A percentile compares a stretch with the other conserved stretches of the same genome.
Evolutionary conservation across 1,140 invertebrate species (phyloP).

Genomic region (Bombus terrestris): DNA sequence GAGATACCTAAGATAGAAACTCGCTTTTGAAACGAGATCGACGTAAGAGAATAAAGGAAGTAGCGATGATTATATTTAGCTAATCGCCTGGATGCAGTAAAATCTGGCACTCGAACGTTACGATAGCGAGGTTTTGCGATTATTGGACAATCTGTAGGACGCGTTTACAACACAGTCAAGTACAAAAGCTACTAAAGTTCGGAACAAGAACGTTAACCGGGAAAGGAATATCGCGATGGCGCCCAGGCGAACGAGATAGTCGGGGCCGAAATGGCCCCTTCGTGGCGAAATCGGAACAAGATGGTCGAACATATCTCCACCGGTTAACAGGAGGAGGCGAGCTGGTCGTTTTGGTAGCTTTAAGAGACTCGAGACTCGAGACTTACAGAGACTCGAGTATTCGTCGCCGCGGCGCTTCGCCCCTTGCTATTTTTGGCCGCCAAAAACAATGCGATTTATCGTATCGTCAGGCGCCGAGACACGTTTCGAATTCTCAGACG

Average conservation of each 20-base stretch:
- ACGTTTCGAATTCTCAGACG: conserved; percentile 54
- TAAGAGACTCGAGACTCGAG: no score
- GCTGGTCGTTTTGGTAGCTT: conserved; percentile 7
- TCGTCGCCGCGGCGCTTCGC: neutral
- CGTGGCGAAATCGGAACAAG: neutral
- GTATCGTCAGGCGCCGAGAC: conserved; percentile 36
- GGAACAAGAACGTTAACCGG: neutral
- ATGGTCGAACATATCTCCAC: conserved; percentile 5
- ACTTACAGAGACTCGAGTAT: neutral
- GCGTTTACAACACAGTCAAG: neutral
- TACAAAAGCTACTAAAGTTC: neutral
- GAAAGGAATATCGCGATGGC: conserved; percentile 30
- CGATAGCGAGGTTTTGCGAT: neutral
- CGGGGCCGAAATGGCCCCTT: neutral
- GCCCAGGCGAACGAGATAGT: neutral
- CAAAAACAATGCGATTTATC: conserved; percentile 60
- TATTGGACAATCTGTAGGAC: neutral
- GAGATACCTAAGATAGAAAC: neutral
- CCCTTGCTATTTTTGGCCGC: conserved; percentile 41
- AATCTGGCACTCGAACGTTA: neutral
- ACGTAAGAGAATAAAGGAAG: neutral
- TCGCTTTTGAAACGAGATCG: neutral
- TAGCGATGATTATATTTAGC: neutral
- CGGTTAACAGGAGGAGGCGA: conserved; percentile 6
- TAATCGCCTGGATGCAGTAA: accelerated